These are phyloP conservation scores for Leptobrachium ailaonicum DNA, from an alignment of 2,113 vertebrate genomes.

Conservation along the genomic window DNA sequence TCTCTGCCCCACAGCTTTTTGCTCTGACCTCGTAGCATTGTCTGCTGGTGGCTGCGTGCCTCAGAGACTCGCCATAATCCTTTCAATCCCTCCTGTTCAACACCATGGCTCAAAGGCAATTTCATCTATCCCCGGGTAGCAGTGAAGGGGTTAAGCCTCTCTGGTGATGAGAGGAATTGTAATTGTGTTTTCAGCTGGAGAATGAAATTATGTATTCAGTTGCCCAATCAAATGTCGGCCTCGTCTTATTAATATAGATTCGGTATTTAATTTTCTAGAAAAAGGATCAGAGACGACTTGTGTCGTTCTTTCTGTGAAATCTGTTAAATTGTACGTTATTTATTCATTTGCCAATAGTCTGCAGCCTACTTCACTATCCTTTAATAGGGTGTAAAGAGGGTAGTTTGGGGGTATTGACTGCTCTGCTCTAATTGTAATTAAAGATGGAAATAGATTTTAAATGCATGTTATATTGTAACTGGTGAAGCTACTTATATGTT, in stretches of 20 bases:
- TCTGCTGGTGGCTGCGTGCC: constrained; percentile 35
- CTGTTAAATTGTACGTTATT: too few species aligned
- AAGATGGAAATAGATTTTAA: too few species aligned
- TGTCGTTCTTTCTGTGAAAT: too few species aligned
- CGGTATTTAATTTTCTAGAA: neutral
- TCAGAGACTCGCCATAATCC: constrained; percentile 42
- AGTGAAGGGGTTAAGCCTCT: constrained; percentile 34
- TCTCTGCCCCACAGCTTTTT: constrained; percentile 33
- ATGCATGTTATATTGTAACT: too few species aligned
- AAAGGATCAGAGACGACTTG: too few species aligned
- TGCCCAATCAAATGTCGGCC: neutral
- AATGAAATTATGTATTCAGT: constrained; percentile 14
- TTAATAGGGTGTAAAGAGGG: too few species aligned
- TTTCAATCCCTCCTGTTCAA: constrained; percentile 44
- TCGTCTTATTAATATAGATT: neutral
- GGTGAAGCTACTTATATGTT: too few species aligned
- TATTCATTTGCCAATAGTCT: too few species aligned
- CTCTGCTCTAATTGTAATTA: too few species aligned
- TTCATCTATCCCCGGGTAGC: constrained; percentile 25
- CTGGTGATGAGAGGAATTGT: constrained; percentile 15
- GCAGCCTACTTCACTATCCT: too few species aligned
- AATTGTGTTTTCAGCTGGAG: constrained; percentile 9
- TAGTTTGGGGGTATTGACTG: too few species aligned
- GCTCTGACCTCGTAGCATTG: constrained; percentile 33
- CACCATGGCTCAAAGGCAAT: constrained; percentile 37